A percentile compares a stretch with the other conserved stretches of the same genome.
Evolutionary conservation across 2,888 invertebrate genomes (phyloP).

Genomic region (Eupithecia inturbata): DNA sequence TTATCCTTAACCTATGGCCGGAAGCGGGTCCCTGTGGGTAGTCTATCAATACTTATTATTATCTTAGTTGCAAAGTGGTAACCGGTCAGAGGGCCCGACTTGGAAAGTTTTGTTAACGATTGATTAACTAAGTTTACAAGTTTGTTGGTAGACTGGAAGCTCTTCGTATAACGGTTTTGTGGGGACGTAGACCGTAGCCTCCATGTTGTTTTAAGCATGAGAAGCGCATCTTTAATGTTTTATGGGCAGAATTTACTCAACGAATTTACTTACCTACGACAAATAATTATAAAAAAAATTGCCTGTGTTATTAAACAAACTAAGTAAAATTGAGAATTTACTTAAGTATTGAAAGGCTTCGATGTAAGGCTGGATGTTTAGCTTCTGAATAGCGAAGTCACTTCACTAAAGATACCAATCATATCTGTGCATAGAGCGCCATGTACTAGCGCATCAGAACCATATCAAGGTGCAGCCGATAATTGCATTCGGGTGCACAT

Average conservation of each 20-base stretch:
- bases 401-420: not conserved
- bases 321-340: no score
- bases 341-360: no score
- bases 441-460: not conserved
- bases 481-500: conserved; percentile 5
- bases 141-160: conserved; percentile 33
- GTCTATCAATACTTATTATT: conserved; percentile 41
- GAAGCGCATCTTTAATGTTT: not conserved
- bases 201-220: not conserved
- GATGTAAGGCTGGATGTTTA: not conserved
- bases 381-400: not conserved
- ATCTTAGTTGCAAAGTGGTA: conserved; percentile 43
- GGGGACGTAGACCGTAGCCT: not conserved
- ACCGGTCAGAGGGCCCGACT: conserved; percentile 37
- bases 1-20: conserved; percentile 11
- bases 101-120: conserved; percentile 41
- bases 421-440: not conserved
- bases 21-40: conserved; percentile 7
- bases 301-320: no score
- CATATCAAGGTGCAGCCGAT: not conserved
- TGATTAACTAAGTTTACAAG: conserved; percentile 41
- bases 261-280: no score
- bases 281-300: no score
- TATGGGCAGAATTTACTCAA: not conserved
- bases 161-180: conserved; percentile 19